phyloP scores from a whole-genome alignment of 2,888 invertebrate genomes.

The Ophion costatus region DNA sequence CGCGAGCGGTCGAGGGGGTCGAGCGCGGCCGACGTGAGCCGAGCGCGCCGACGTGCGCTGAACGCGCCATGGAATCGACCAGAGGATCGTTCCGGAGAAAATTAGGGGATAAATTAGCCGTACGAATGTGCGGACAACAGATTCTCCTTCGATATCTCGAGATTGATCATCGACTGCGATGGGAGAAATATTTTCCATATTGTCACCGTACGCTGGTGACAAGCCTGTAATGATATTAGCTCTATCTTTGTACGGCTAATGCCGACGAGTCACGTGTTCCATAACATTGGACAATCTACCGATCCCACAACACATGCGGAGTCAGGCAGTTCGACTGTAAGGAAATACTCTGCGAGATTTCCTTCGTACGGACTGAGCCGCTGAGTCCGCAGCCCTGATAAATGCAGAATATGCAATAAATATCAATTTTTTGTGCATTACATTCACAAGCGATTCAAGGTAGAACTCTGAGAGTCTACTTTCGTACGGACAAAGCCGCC shows the following conservation, averaged over 20 bases:
- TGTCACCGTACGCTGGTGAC: constrained; percentile 40
- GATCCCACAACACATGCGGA: constrained; percentile 8
- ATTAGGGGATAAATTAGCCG: no score
- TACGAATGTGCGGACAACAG: no score
- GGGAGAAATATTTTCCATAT: constrained; percentile 20
- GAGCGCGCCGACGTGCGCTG: no score
- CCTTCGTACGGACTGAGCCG: constrained; percentile 37
- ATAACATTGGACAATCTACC: constrained; percentile 20
- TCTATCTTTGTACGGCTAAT: constrained; percentile 22
- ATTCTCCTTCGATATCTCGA: constrained; percentile 54
- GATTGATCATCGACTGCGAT: constrained; percentile 14
- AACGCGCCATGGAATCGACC: no score
- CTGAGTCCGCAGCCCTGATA: constrained; percentile 35
- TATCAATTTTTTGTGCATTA: constrained; percentile 18
- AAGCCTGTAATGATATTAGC: constrained; percentile 41
- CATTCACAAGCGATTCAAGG: constrained; percentile 37
- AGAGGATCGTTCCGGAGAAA: constrained; percentile 31
- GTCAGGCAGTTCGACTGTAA: constrained; percentile 28
- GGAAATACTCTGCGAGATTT: constrained; percentile 43
- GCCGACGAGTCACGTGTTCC: constrained; percentile 18
- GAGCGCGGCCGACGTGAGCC: no score
- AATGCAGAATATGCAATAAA: constrained; percentile 22
- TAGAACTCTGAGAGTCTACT: constrained; percentile 47
- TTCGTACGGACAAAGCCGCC: constrained; percentile 53
- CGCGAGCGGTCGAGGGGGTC: no score